These are phyloP conservation scores for Caenorhabditis sp. DNA, from an alignment of 2,888 invertebrate species.

Conservation along the genomic window DNA sequence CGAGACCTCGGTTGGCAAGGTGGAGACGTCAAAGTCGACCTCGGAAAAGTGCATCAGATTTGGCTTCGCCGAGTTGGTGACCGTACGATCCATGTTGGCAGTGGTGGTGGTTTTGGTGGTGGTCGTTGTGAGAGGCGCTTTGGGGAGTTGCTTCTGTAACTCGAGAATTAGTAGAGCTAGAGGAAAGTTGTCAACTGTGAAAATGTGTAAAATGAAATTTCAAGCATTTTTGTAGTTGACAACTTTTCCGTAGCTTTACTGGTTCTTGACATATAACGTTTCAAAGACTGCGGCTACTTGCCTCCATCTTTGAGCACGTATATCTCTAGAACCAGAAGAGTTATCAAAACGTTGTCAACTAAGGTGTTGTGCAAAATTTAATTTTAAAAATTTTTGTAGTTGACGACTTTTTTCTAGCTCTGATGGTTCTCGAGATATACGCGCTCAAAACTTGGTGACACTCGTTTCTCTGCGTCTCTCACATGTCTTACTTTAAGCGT, in stretches of 20 bases:
- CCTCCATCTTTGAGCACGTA: not conserved
- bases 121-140: not conserved
- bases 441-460: no score
- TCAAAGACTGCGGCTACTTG: no score
- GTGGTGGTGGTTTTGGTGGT: not conserved
- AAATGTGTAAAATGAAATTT: no score
- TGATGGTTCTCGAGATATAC: not conserved
- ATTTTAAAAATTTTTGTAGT: not conserved
- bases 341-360: not conserved
- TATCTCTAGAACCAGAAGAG: not conserved
- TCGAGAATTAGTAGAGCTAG: not conserved
- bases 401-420: not conserved
- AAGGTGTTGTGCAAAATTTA: not conserved
- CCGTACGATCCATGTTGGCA: conserved; percentile 2
- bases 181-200: not conserved
- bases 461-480: not conserved
- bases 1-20: conserved; percentile 36
- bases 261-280: no score
- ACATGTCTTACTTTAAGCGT: not conserved
- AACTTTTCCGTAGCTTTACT: not conserved
- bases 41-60: not conserved
- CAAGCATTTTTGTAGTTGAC: not conserved
- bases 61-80: not conserved
- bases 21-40: conserved; percentile 40
- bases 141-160: conserved; percentile 26